Evolutionary conservation across 1,140 invertebrate species (phyloP), one percentile per base, ranked within the genome.

Genomic region (Campodea augens): DNA sequence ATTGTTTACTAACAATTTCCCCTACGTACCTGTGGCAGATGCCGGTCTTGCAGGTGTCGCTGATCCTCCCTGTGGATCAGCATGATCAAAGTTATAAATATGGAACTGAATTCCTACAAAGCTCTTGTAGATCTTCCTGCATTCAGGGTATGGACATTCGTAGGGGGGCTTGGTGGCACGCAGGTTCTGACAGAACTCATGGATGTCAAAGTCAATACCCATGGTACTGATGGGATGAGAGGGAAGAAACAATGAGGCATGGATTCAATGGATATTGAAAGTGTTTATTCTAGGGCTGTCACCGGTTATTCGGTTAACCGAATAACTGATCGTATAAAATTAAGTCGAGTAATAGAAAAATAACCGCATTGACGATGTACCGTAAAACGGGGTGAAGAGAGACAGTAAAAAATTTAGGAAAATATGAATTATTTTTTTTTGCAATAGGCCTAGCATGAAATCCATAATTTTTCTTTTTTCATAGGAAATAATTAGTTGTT

Each of bases 91-190:
- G 50, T 68, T 67, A 44, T 61, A 65, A 44, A 72, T 55, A 56
- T 72, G 70, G 54, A 64, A 66, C 48, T 68, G 66, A 47, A 72
- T 72, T 3, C 70, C 70, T 50, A 55, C 58, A 46, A 64, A 68
- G 53, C 65, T 71, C 54, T 70, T 71, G 57, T 71, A 72, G 13
- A 69, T 57, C 55, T 63, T 69, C 4, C 67, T 65, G 59, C 70
- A 72, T 4, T 62, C 60, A 48, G 61, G 57, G 13, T 67, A 59
- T 24, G 70, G 70, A 50, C 70, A 72, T 54, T 69, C 61, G 55
- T 70, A 72, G 18, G 69, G 69, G 45, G 70, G 68, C 49, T 71
- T 72, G 18, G 66, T 69, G 25, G 64, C 66, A 43, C 61, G 59
- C 44, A 69, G 51, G 47, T 70, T 68, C 48, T 69, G 59, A 44